Evolutionary conservation across 2,888 invertebrate genomes (phyloP), one percentile per base, ranked within the genome.

Genomic region (Cordilura impudica): DNA sequence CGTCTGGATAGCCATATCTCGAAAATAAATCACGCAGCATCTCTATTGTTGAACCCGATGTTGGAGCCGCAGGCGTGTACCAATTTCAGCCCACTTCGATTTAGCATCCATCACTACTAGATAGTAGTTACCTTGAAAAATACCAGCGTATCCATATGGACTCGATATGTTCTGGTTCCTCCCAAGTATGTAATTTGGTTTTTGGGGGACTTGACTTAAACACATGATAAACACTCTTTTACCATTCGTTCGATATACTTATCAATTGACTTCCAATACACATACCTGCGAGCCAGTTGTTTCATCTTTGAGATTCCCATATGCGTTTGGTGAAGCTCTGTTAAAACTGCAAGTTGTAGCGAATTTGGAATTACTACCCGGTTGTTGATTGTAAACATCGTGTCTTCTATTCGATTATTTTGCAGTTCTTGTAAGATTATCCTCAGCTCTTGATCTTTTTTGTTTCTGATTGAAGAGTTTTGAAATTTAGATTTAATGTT

Each of bases 251-350:
- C n/a, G n/a, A n/a, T n/a, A n/a, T n/a, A n/a, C n/a, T n/a, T n/a
- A n/a, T n/a, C n/a, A n/a, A n/a, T n/a, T n/a, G n/a, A n/a, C 7
- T 84, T 84, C 85, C 84, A 85, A 75, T 81, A 86, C 39, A 85
- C 83, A 76, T 84, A 82, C n/a, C 82, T 73, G 23, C 83, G 65
- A 2, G 84, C 84, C 23, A 84, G 58, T 12, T 83, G n/a, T n/a
- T n/a, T n/a, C n/a, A n/a, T n/a, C n/a, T n/a, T n/a, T n/a, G n/a
- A n/a, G n/a, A n/a, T n/a, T n/a, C n/a, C n/a, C n/a, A n/a, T n/a
- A n/a, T n/a, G n/a, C n/a, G n/a, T n/a, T n/a, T n/a, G n/a, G n/a
- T 84, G 84, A n/a, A 85, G 71, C 19, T 79, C 70, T 49, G 58
- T 26, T 21, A 83, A 54, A 14, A 84, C 70, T n/a, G 76, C 21